Percentiles rank a stretch among this genome's conserved stretches.
Conservation (phyloP, 2,113 vertebrate genomes). For the Buteo buteo region DNA sequence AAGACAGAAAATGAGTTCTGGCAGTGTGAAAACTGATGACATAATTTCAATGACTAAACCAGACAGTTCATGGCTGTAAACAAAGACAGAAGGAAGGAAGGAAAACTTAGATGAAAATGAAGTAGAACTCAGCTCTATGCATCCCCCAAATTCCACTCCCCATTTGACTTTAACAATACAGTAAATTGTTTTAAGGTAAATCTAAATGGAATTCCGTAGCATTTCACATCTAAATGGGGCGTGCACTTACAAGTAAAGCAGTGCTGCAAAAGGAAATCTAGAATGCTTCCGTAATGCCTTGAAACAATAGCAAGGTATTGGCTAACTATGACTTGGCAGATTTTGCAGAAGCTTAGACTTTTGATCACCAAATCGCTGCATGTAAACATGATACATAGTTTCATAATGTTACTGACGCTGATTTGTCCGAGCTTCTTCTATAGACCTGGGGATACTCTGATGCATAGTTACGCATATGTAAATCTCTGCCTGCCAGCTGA, state of each 20-base stretch:
- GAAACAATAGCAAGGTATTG: background rate
- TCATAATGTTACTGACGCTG: background rate
- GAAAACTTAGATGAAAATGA: background rate
- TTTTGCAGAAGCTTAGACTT: background rate
- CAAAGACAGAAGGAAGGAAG: background rate
- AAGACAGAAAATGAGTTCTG: background rate
- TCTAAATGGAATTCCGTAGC: background rate
- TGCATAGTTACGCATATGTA: background rate
- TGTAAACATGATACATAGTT: background rate
- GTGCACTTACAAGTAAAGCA: background rate
- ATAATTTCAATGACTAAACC: background rate
- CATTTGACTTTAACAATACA: background rate
- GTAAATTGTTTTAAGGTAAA: background rate
- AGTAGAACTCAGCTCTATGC: background rate
- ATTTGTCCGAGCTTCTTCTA: background rate
- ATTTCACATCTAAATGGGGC: background rate
- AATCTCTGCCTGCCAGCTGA: background rate
- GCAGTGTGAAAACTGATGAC: background rate
- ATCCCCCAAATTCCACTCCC: background rate
- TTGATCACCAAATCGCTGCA: background rate
- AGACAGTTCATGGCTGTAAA: background rate
- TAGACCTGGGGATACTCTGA: background rate
- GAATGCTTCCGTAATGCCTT: background rate
- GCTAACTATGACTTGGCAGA: background rate
- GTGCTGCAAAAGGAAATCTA: background rate